Conservation (phyloP, 2,797 vertebrate genomes). For the Taeniopygia guttata region DNA sequence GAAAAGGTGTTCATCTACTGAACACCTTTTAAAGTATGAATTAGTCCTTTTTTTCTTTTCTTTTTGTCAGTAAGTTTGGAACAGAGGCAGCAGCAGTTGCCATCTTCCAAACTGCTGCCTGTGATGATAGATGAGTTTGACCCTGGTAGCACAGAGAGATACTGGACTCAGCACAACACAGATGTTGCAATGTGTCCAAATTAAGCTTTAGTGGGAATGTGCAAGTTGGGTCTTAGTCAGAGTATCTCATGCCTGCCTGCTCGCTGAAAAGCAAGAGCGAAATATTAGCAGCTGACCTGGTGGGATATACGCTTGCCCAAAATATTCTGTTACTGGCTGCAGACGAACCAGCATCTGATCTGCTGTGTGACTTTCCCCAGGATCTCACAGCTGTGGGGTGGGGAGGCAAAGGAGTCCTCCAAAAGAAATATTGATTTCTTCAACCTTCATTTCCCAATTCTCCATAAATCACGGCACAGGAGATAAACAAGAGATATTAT, state of each 20-base stretch:
- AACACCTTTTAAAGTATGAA: not conserved
- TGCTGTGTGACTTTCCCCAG: conserved; percentile 38
- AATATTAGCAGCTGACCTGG: conserved; percentile 68
- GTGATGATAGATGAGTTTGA: conserved; percentile 72
- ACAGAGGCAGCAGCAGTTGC: conserved; percentile 29
- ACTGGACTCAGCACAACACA: conserved; percentile 71
- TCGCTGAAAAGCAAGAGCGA: conserved; percentile 57
- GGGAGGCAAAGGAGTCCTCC: not conserved
- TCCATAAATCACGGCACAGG: not conserved
- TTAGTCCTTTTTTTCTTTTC: not conserved
- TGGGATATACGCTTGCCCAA: conserved; percentile 49
- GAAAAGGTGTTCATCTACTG: not conserved
- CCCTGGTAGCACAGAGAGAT: conserved; percentile 47
- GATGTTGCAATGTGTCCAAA: conserved; percentile 68
- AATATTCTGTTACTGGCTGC: conserved; percentile 60
- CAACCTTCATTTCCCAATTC: not conserved
- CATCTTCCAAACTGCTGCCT: conserved; percentile 71
- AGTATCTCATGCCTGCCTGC: conserved; percentile 60
- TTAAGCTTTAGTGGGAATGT: conserved; percentile 68
- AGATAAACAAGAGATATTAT: not conserved
- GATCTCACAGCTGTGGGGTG: not conserved
- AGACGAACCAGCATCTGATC: conserved; percentile 49
- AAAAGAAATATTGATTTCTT: conserved; percentile 39
- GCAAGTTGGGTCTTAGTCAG: conserved; percentile 59
- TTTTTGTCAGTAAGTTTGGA: conserved; percentile 36